A percentile compares a stretch with the other conserved stretches of the same genome.
phyloP scores from a whole-genome alignment of 2,113 vertebrate species.

The Stigmatopora nigra region DNA sequence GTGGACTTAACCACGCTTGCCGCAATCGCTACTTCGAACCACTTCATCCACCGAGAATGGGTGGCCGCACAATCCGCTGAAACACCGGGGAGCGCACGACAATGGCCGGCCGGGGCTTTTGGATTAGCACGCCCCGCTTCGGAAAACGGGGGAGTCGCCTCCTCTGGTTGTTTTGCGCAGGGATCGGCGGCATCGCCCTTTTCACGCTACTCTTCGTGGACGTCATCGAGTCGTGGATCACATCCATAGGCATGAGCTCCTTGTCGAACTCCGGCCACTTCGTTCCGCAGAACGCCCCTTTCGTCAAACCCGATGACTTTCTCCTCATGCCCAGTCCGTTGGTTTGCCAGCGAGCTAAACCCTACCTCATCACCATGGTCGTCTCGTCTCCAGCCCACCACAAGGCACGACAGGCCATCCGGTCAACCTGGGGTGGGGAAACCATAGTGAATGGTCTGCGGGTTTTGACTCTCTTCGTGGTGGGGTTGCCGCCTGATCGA shows the following conservation, averaged over 20 bases:
- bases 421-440: constrained; percentile 77
- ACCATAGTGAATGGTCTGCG: constrained; percentile 57
- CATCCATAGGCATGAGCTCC: constrained; percentile 56
- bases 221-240: constrained; percentile 65
- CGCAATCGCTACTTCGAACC: constrained; percentile 18
- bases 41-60: neutral
- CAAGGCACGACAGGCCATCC: constrained; percentile 71
- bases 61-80: constrained; percentile 16
- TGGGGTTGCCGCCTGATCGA: constrained; percentile 63
- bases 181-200: constrained; percentile 17
- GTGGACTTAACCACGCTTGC: neutral
- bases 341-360: constrained; percentile 64
- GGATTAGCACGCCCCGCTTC: constrained; percentile 52
- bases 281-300: constrained; percentile 56
- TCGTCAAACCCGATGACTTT: constrained; percentile 61
- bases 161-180: constrained; percentile 29
- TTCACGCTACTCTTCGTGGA: constrained; percentile 65
- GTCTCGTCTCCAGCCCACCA: constrained; percentile 69
- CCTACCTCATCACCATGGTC: constrained; percentile 76
- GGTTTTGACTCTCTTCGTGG: constrained; percentile 76
- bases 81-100: neutral
- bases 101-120: constrained; percentile 59
- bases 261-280: constrained; percentile 34
- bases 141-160: constrained; percentile 53
- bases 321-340: constrained; percentile 65